Percentiles rank a stretch among this genome's conserved stretches.
These are phyloP conservation scores for Callitettix versicolor DNA, from an alignment of 1,140 invertebrate genomes.

Conservation along the genomic window DNA sequence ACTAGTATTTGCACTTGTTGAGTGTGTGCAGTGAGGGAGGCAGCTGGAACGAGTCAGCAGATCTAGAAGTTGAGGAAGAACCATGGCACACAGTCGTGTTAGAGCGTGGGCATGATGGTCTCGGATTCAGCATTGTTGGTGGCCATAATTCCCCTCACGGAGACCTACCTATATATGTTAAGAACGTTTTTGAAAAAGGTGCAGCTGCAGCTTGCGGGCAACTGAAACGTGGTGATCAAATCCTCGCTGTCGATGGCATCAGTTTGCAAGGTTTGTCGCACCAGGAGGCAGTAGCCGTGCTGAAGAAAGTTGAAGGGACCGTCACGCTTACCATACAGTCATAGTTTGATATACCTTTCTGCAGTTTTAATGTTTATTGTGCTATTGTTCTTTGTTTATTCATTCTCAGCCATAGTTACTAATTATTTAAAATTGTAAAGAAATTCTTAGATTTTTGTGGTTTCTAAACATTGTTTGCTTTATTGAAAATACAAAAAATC, in stretches of 20 bases:
- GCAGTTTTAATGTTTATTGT: no score
- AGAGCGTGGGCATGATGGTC: slow-evolving; percentile 53
- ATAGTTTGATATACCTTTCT: slow-evolving; percentile 13
- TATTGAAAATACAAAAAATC: no score
- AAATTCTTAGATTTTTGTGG: no score
- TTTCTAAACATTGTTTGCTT: no score
- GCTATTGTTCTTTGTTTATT: no score
- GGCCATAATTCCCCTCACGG: slow-evolving; percentile 63
- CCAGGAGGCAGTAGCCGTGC: slow-evolving; percentile 46
- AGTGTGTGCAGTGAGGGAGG: slow-evolving; percentile 4
- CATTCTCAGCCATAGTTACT: no score
- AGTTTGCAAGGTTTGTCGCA: slow-evolving; percentile 46
- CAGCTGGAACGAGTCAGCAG: background rate
- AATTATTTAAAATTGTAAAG: no score
- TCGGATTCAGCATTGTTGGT: slow-evolving; percentile 74
- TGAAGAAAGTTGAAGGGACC: slow-evolving; percentile 43
- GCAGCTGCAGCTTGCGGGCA: slow-evolving; percentile 56
- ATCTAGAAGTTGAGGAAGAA: background rate
- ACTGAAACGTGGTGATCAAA: slow-evolving; percentile 50
- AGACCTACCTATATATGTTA: slow-evolving; percentile 69
- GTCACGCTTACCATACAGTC: slow-evolving; percentile 43
- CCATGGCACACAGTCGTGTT: slow-evolving; percentile 42
- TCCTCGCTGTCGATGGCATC: slow-evolving; percentile 42
- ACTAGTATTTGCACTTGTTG: no score
- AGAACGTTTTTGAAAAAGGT: slow-evolving; percentile 68